A percentile compares a stretch with the other conserved stretches of the same genome.
These are phyloP conservation scores for Pholis gunnellus DNA, from an alignment of 2,113 vertebrate species.

Conservation along the genomic window DNA sequence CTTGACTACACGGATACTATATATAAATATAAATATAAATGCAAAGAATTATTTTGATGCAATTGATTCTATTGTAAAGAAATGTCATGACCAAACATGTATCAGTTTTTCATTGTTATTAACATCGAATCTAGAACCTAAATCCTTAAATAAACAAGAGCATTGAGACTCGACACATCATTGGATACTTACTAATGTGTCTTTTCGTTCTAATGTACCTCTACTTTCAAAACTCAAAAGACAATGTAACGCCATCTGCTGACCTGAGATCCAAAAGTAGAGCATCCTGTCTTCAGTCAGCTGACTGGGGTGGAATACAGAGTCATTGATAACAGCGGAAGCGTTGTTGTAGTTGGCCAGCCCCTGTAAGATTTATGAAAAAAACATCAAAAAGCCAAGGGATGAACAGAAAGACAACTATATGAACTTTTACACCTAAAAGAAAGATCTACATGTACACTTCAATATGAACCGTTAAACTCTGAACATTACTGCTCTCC, in stretches of 20 bases:
- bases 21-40: neutral
- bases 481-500: neutral
- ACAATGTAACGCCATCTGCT: neutral
- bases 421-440: neutral
- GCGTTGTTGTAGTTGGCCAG: constrained; percentile 81
- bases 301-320: constrained; percentile 80
- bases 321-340: constrained; percentile 73
- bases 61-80: neutral
- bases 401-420: neutral
- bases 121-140: neutral
- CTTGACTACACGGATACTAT: neutral
- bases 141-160: neutral
- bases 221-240: neutral
- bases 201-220: neutral
- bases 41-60: neutral
- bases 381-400: neutral
- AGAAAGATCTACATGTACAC: neutral
- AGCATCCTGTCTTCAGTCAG: constrained; percentile 87
- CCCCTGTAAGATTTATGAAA: constrained; percentile 78
- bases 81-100: neutral
- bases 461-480: neutral
- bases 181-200: neutral
- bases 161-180: neutral
- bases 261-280: constrained; percentile 89
- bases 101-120: neutral